phyloP scores from a whole-genome alignment of 2,888 invertebrate genomes.

The Lumbricus terrestris region DNA sequence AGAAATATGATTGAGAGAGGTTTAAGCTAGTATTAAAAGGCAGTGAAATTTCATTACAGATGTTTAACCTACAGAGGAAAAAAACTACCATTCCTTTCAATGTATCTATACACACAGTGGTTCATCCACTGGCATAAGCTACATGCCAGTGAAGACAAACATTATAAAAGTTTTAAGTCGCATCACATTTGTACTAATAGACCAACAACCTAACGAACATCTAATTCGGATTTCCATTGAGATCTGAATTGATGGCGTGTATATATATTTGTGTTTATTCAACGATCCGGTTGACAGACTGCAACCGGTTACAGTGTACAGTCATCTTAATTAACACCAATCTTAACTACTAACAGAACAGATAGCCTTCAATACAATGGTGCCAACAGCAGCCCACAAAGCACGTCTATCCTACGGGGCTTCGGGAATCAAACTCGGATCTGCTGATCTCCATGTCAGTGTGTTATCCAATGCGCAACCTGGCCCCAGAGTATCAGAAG shows the following conservation, averaged over 20 bases:
- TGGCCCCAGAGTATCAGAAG: background rate
- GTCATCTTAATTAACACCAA: too few species aligned
- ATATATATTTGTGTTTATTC: too few species aligned
- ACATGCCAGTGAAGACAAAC: background rate
- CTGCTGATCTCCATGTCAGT: too few species aligned
- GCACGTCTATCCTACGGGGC: too few species aligned
- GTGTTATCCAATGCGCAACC: too few species aligned
- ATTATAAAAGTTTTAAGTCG: background rate
- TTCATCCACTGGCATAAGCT: background rate
- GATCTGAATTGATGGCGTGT: background rate
- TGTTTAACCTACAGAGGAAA: background rate
- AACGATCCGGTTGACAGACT: too few species aligned
- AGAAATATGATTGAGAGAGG: background rate
- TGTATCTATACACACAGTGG: background rate
- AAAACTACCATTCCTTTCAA: background rate
- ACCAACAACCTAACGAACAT: background rate
- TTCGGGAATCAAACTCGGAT: too few species aligned
- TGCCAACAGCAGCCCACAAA: too few species aligned
- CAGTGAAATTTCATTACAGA: background rate
- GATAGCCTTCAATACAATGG: too few species aligned
- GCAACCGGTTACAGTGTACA: too few species aligned
- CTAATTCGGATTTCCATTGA: background rate
- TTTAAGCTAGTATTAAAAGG: background rate
- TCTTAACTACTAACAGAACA: too few species aligned
- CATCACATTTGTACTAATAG: background rate